Evolutionary conservation across 2,797 vertebrate genomes (phyloP), one percentile per base, ranked within the genome.

Genomic region (Leuciscus waleckii): DNA sequence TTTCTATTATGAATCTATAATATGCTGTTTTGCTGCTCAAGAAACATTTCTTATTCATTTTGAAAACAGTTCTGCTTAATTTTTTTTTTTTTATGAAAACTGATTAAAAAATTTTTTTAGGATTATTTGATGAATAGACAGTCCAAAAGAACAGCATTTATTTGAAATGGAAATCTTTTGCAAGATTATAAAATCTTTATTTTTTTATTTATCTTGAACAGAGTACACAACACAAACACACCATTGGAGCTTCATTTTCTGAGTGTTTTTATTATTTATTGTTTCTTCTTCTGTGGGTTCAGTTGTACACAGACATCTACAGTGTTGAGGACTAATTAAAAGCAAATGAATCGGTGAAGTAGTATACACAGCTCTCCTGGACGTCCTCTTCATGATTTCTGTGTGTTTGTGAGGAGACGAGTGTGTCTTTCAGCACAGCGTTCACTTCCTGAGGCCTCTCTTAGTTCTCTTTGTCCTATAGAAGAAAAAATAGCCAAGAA

Each of bases 371-470:
- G 37, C 17, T 35, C 1, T 67, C 11, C 37, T 29, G 6, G 23
- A 14, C 6, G 9, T 19, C 13, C 17, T 68, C 79, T 81, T 70
- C 23, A 11, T 23, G 43, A 35, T 56, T 7, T 32, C 23, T 10
- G 32, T 41, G 61, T 43, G 41, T 68, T 69, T 77, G 46, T 65
- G 21, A 74, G 13, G 29, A 37, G 56, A 8, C 16, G 0, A 39
- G 23, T 65, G 4, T 4, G 77, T 65, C n/a, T 79, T 65, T 58
- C 16, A 83, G 56, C 13, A 68, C 39, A 26, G 7, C 35, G 5
- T 86, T 85, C 92, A 96, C 90, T 95, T 95, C 91, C 95, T 95
- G 37, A 95, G 89, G 82, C 93, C 95, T 88, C 95, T 92, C 88
- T 96, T 96, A 69, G 91, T 92, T 85, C 94, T 92, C 89, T 96